Percentiles rank a stretch among this genome's conserved stretches.
phyloP scores from a whole-genome alignment of 2,797 vertebrate genomes.

The Crenuchus spilurus region DNA sequence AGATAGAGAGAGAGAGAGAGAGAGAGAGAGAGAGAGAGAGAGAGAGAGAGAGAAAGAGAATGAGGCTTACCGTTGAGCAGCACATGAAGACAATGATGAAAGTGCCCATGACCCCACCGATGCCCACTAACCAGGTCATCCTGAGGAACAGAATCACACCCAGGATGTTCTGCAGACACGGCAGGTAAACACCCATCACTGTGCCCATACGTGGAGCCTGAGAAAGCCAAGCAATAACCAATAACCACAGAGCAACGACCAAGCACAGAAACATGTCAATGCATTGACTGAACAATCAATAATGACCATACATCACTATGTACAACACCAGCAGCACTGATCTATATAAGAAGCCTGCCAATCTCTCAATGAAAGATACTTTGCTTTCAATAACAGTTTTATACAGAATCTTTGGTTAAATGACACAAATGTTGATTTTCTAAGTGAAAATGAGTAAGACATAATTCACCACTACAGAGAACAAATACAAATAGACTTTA shows the following conservation, averaged over 20 bases:
- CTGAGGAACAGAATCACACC: conserved; percentile 97
- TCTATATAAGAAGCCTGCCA: no score
- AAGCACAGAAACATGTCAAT: neutral
- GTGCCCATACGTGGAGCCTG: conserved; percentile 96
- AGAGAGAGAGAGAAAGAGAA: neutral
- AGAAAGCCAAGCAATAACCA: conserved; percentile 41
- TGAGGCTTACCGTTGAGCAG: conserved; percentile 91
- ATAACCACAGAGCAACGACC: neutral
- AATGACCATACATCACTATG: neutral
- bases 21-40: neutral
- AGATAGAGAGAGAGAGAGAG: neutral
- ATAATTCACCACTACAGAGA: no score
- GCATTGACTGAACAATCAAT: neutral
- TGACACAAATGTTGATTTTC: no score
- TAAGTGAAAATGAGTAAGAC: no score
- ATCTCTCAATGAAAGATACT: no score
- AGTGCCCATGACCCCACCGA: conserved; percentile 91
- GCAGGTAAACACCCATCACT: conserved; percentile 97
- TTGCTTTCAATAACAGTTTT: no score
- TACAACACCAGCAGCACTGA: neutral
- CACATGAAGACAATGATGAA: conserved; percentile 97
- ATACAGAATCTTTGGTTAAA: no score
- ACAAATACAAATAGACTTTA: no score
- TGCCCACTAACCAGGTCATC: conserved; percentile 97
- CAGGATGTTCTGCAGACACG: conserved; percentile 98